A percentile compares a stretch with the other conserved stretches of the same genome.
phyloP scores from a whole-genome alignment of 2,113 vertebrate species.

The Tiliqua scincoides region DNA sequence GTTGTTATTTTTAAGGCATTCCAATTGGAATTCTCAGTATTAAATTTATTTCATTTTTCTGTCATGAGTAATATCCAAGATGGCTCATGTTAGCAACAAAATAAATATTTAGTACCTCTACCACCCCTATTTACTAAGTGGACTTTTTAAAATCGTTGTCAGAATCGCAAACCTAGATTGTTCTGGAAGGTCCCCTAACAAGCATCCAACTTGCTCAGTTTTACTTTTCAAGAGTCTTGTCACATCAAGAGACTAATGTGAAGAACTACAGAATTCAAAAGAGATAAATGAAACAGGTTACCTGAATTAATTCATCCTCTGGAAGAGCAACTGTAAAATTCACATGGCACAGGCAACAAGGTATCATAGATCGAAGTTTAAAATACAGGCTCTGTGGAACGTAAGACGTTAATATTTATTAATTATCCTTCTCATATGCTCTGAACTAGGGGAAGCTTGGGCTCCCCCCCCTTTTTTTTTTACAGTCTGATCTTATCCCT shows the following conservation, averaged over 20 bases:
- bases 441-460: slow-evolving; percentile 16
- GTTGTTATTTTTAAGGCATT: no score
- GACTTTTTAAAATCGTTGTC: not conserved
- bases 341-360: slow-evolving; percentile 96
- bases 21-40: no score
- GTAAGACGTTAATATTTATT: slow-evolving; percentile 31
- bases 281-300: slow-evolving; percentile 56
- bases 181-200: not conserved
- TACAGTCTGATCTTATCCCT: not conserved
- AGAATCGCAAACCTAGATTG: not conserved
- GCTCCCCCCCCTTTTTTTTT: not conserved
- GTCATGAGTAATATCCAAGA: no score
- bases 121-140: not conserved
- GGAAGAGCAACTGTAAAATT: slow-evolving; percentile 97
- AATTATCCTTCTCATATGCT: not conserved
- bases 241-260: not conserved
- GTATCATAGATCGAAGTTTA: slow-evolving; percentile 95
- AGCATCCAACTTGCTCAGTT: not conserved
- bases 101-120: no score
- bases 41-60: no score
- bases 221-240: not conserved
- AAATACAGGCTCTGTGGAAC: slow-evolving; percentile 92
- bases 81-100: no score
- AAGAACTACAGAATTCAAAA: not conserved
- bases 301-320: slow-evolving; percentile 97